These are phyloP conservation scores for Pontoporia blainvillei DNA, from an alignment of 2,113 vertebrate genomes.

Conservation along the genomic window DNA sequence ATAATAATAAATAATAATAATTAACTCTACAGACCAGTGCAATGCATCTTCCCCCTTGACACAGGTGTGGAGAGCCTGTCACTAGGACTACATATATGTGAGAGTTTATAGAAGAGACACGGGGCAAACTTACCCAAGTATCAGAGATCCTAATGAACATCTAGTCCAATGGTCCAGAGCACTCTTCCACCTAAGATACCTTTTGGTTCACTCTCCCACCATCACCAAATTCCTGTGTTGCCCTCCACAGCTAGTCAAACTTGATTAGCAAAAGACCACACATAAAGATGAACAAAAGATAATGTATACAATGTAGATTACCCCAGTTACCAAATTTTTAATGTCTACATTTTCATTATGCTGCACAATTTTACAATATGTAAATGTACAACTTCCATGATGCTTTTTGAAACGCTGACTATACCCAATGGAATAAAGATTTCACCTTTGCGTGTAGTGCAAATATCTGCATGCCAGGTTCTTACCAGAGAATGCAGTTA, in stretches of 20 bases:
- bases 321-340: not conserved
- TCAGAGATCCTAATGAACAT: not conserved
- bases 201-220: no score
- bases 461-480: not conserved
- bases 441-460: not conserved
- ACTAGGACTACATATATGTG: not conserved
- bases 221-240: not conserved
- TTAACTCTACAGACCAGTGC: not conserved
- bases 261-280: not conserved
- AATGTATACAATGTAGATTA: not conserved
- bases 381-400: not conserved
- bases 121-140: not conserved
- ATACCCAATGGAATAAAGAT: not conserved
- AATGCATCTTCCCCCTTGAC: not conserved
- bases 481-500: not conserved
- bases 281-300: not conserved
- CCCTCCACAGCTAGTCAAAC: not conserved
- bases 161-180: not conserved
- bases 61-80: not conserved
- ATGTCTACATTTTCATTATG: not conserved
- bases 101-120: not conserved
- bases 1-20: not conserved
- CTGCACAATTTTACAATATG: not conserved
- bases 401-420: not conserved
- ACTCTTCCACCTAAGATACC: not conserved